Evolutionary conservation across 2,797 vertebrate genomes (phyloP).

Genomic region (Urocyon cinereoargenteus): DNA sequence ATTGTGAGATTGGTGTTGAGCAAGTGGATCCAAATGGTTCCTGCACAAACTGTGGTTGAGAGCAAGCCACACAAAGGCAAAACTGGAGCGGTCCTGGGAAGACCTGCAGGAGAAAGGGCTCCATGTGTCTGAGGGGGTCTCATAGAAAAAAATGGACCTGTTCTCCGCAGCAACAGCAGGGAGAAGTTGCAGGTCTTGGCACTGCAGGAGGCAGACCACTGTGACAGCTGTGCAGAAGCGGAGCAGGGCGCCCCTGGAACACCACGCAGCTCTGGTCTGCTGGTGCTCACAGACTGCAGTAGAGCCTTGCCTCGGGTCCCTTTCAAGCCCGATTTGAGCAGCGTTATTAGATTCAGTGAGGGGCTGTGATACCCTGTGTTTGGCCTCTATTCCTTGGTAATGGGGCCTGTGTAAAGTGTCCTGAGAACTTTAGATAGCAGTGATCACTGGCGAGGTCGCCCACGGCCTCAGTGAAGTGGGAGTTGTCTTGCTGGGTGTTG

Average conservation of each 20-base stretch:
- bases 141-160: neutral
- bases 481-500: neutral
- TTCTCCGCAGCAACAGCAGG: neutral
- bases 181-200: neutral
- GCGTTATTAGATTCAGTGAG: neutral
- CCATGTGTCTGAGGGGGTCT: fast-evolving
- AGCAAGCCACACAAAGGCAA: neutral
- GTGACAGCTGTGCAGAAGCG: neutral
- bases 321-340: neutral
- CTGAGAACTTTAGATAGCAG: neutral
- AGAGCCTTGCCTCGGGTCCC: neutral
- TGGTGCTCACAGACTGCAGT: neutral
- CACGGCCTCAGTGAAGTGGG: neutral
- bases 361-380: neutral
- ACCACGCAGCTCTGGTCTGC: neutral
- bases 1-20: neutral
- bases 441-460: neutral
- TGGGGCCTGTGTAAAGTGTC: neutral
- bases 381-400: neutral
- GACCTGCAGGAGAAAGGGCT: neutral
- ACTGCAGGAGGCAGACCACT: neutral
- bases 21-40: neutral
- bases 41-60: neutral
- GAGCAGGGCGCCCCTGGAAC: neutral
- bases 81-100: neutral